A percentile compares a stretch with the other conserved stretches of the same genome.
phyloP scores from a whole-genome alignment of 2,113 vertebrate genomes.

The Orthonyx spaldingii region DNA sequence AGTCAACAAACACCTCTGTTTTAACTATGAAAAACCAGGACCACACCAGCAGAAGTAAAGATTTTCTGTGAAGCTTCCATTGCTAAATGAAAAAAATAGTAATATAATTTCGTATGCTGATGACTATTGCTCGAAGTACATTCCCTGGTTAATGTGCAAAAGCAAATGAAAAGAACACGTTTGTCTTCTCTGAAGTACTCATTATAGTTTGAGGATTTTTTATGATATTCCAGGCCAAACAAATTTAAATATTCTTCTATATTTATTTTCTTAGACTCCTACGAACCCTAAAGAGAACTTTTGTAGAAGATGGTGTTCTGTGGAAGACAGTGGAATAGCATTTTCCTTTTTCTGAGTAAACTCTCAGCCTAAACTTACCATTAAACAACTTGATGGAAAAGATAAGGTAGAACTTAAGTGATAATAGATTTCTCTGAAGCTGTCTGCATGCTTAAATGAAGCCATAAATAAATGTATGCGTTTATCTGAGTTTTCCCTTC shows the following conservation, averaged over 20 bases:
- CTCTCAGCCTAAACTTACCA: background rate
- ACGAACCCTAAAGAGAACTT: background rate
- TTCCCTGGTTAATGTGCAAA: background rate
- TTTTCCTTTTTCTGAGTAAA: background rate
- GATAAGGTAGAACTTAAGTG: background rate
- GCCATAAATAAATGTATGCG: background rate
- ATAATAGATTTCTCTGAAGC: background rate
- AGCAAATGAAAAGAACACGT: background rate
- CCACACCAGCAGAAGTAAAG: background rate
- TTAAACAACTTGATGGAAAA: background rate
- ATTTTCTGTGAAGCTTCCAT: background rate
- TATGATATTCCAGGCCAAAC: background rate
- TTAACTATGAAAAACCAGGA: background rate
- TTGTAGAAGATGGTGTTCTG: background rate
- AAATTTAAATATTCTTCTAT: background rate
- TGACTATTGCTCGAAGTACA: background rate
- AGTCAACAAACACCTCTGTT: background rate
- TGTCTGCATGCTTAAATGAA: background rate
- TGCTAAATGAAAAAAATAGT: background rate
- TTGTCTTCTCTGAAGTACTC: background rate
- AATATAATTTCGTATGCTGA: background rate
- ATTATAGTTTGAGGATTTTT: background rate
- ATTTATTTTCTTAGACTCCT: background rate
- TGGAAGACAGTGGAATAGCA: background rate
- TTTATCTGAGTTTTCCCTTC: background rate